Percentiles rank a stretch among this genome's conserved stretches.
These are phyloP conservation scores for Eudasyphora cyanicolor DNA, from an alignment of 2,888 invertebrate genomes.

Conservation along the genomic window DNA sequence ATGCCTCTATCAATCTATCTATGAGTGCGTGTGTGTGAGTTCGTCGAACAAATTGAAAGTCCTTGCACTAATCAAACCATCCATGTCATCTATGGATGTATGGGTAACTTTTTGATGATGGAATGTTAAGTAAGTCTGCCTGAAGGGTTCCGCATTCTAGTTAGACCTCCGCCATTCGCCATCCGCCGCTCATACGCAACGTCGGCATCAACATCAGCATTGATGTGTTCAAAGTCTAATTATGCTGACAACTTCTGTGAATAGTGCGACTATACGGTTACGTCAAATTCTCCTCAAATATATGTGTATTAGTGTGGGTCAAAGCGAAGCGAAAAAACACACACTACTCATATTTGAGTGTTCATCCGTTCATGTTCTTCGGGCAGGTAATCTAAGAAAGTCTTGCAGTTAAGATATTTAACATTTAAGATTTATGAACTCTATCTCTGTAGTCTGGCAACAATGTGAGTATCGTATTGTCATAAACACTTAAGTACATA, in stretches of 20 bases:
- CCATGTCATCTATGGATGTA: slow-evolving; percentile 8
- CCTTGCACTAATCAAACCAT: slow-evolving; percentile 59
- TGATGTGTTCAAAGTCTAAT: slow-evolving; percentile 54
- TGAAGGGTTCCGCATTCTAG: slow-evolving; percentile 46
- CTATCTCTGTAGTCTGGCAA: too few species aligned
- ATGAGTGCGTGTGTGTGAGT: not conserved
- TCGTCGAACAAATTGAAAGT: slow-evolving; percentile 53
- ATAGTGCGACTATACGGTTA: slow-evolving; percentile 38
- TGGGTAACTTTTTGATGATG: slow-evolving; percentile 16
- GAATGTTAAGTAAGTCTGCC: slow-evolving; percentile 63
- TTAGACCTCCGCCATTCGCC: slow-evolving; percentile 14
- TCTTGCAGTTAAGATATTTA: too few species aligned
- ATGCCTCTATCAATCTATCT: slow-evolving; percentile 41
- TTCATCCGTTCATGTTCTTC: too few species aligned
- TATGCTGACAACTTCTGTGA: slow-evolving; percentile 62
- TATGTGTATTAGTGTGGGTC: not conserved
- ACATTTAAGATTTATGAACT: too few species aligned
- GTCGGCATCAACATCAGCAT: slow-evolving; percentile 9
- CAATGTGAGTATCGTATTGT: too few species aligned
- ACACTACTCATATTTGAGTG: too few species aligned
- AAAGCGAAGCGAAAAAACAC: too few species aligned
- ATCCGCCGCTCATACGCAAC: slow-evolving; percentile 4
- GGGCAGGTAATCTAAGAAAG: too few species aligned
- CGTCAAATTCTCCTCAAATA: slow-evolving; percentile 4
- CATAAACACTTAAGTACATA: too few species aligned